Evolutionary conservation across 2,113 vertebrate genomes (phyloP).

Genomic region (Ptilorrhoa leucosticta): DNA sequence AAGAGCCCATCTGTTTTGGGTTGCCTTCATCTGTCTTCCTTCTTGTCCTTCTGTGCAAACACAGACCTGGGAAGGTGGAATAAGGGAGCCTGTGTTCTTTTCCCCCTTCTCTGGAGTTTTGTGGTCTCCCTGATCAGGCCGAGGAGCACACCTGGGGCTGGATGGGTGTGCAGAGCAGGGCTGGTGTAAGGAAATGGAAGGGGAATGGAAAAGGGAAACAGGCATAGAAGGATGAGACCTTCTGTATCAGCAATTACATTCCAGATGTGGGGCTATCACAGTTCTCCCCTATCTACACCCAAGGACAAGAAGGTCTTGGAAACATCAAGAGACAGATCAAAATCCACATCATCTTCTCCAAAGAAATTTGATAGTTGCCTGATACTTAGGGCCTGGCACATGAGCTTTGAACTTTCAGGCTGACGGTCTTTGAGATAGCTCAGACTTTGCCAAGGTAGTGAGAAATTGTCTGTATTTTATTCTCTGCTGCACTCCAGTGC

Average conservation of each 20-base stretch:
- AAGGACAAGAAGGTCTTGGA: neutral
- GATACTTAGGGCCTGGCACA: neutral
- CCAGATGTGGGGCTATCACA: neutral
- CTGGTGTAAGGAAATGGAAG: neutral
- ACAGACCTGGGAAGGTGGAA: neutral
- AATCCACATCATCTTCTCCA: neutral
- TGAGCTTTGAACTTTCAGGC: neutral
- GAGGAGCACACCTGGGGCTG: neutral
- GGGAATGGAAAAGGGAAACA: neutral
- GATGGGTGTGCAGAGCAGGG: fast-evolving
- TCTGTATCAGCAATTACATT: neutral
- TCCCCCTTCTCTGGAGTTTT: neutral
- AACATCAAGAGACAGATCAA: neutral
- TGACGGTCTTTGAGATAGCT: neutral
- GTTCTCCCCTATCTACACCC: neutral
- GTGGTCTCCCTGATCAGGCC: neutral
- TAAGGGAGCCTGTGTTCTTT: neutral
- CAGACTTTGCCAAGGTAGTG: neutral
- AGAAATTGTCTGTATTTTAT: neutral
- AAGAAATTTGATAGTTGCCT: neutral
- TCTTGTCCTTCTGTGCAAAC: neutral
- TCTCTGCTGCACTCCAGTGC: neutral
- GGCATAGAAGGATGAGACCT: neutral
- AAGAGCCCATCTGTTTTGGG: neutral
- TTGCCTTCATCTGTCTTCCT: neutral